phyloP scores from a whole-genome alignment of 30 jellyfish, hydroid and myxozoan species.

The Pelagia noctiluca region DNA sequence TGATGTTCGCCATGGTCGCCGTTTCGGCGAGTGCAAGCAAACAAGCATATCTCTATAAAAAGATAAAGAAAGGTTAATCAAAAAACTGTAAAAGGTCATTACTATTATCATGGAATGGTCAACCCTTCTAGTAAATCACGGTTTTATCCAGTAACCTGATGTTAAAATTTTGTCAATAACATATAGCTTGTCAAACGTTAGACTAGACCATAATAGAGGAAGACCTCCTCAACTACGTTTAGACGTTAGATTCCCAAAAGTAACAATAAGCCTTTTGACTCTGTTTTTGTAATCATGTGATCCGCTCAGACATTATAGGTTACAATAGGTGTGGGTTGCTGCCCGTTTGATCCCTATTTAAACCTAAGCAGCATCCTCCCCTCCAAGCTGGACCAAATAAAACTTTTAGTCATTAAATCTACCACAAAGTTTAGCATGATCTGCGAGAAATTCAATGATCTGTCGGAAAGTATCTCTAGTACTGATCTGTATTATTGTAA shows the following conservation, averaged over 20 bases:
- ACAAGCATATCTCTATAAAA: constrained; percentile 5
- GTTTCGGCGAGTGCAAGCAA: neutral
- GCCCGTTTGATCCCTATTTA: constrained; percentile 4
- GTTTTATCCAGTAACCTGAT: constrained; percentile 3
- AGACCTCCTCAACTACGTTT: constrained; percentile 2
- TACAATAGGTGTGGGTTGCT: constrained; percentile 6
- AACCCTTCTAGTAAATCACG: constrained; percentile 2
- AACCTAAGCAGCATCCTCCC: constrained; percentile 5
- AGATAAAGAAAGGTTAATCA: constrained; percentile 1
- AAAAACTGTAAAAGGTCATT: constrained; percentile 1
- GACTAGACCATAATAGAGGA: neutral
- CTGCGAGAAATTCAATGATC: constrained; percentile 1
- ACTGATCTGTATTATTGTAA: constrained; percentile 1
- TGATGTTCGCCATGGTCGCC: constrained; percentile 2
- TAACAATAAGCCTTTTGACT: constrained; percentile 2
- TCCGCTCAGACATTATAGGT: constrained; percentile 6
- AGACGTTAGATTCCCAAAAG: constrained; percentile 5
- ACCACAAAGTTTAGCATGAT: constrained; percentile 3
- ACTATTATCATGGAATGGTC: neutral
- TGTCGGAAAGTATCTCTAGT: constrained; percentile 5
- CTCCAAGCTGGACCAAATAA: constrained; percentile 1
- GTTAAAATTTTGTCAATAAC: neutral
- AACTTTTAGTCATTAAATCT: neutral
- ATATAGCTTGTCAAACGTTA: constrained; percentile 2
- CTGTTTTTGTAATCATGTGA: neutral